Conservation (phyloP, 2,797 vertebrate species). For the Aldrovandia affinis region DNA sequence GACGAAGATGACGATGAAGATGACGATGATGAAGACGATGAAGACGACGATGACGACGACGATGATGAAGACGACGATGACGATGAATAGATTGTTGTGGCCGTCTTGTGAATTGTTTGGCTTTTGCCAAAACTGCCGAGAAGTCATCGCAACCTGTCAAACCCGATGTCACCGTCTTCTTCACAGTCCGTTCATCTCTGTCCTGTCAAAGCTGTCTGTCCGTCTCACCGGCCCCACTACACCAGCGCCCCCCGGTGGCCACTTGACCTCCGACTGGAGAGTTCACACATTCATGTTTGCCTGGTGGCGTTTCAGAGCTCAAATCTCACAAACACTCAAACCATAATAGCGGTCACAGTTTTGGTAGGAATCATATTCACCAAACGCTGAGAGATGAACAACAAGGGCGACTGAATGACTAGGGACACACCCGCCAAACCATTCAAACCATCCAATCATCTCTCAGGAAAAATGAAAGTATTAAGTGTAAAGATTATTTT, state of each 20-base stretch:
- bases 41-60: constrained; percentile 52
- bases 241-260: background rate
- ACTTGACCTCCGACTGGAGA: background rate
- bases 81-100: constrained; percentile 56
- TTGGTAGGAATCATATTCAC: background rate
- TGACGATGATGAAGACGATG: constrained; percentile 52
- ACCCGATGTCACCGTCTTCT: constrained; percentile 26
- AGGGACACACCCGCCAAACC: background rate
- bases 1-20: constrained; percentile 60
- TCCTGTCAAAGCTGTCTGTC: background rate
- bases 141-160: constrained; percentile 35
- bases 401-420: background rate
- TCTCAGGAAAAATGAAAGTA: background rate
- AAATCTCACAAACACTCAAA: background rate
- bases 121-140: constrained; percentile 36
- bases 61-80: constrained; percentile 57
- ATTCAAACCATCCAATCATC: background rate
- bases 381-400: background rate
- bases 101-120: constrained; percentile 33
- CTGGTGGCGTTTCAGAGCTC: background rate
- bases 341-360: background rate
- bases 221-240: background rate
- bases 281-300: background rate
- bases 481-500: background rate
- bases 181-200: constrained; percentile 39